These are phyloP conservation scores for Creontiades dilutus DNA, from an alignment of 2,888 invertebrate genomes.

Conservation along the genomic window DNA sequence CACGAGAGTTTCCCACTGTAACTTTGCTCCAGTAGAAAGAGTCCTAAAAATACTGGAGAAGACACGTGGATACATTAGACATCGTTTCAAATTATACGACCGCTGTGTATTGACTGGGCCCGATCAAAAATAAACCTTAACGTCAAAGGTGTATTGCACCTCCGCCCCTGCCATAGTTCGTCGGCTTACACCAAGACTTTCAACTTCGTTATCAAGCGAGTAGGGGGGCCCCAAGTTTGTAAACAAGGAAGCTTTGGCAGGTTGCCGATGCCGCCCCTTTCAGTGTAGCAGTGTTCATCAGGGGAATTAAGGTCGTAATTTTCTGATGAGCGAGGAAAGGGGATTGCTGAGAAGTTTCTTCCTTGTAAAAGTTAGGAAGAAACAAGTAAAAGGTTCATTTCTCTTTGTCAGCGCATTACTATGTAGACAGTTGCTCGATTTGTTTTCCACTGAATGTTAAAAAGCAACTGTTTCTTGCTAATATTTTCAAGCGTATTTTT, in stretches of 20 bases:
- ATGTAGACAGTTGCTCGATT: too few species aligned
- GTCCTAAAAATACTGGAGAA: too few species aligned
- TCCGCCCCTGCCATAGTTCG: background rate
- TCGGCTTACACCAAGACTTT: background rate
- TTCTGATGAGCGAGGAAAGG: background rate
- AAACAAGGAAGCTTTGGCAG: constrained; percentile 79
- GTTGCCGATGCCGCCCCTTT: constrained; percentile 4
- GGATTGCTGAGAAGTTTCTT: background rate
- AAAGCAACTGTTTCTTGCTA: too few species aligned
- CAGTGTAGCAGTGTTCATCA: background rate
- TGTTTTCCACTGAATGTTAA: too few species aligned
- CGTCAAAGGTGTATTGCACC: background rate
- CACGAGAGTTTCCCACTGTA: too few species aligned
- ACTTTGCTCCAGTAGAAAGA: too few species aligned
- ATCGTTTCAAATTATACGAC: background rate
- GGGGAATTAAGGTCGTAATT: constrained; percentile 46
- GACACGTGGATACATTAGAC: too few species aligned
- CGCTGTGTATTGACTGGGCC: background rate
- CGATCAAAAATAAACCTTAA: background rate
- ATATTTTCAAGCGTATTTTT: too few species aligned
- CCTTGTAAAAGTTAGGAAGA: background rate
- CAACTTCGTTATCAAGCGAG: background rate
- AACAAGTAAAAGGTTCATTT: background rate
- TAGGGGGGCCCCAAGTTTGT: constrained; percentile 75
- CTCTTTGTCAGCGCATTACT: too few species aligned